Percentiles rank a stretch among this genome's conserved stretches.
Conservation (phyloP, 2,888 invertebrate species). For the Aphodius granarius region DNA sequence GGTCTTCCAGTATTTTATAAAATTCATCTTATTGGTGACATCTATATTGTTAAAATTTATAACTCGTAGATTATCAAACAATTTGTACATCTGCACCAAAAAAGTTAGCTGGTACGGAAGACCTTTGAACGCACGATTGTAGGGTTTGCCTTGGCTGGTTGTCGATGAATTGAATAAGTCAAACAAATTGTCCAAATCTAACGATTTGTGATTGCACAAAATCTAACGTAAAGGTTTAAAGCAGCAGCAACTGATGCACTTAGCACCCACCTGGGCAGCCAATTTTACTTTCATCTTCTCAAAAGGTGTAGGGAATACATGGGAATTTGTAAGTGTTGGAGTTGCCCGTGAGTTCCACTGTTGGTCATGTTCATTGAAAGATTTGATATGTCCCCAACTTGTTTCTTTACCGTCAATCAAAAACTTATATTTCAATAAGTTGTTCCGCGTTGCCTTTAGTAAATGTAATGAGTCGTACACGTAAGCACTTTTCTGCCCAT, state of each 20-base stretch:
- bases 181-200: slow-evolving; percentile 11
- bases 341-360: slow-evolving; percentile 17
- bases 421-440: slow-evolving; percentile 29
- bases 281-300: slow-evolving; percentile 35
- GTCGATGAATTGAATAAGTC: no score
- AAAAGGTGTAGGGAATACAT: slow-evolving; percentile 32
- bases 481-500: not conserved
- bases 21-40: no score
- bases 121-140: slow-evolving; percentile 17
- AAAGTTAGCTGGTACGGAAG: slow-evolving; percentile 27
- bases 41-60: not conserved
- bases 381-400: slow-evolving; percentile 17
- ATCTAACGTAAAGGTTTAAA: slow-evolving; percentile 30
- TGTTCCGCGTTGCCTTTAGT: slow-evolving; percentile 32
- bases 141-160: slow-evolving; percentile 13
- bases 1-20: not conserved
- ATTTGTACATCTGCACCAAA: slow-evolving; percentile 25
- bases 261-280: slow-evolving; percentile 32
- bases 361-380: slow-evolving; percentile 23
- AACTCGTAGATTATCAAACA: not conserved
- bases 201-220: slow-evolving; percentile 27
- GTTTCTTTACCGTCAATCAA: slow-evolving; percentile 18
- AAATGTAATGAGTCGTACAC: slow-evolving; percentile 32
- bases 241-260: slow-evolving; percentile 33
- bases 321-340: slow-evolving; percentile 33